Base-by-base conservation (phyloP, 1,140 invertebrate species). In the Drosophila murphyi region DNA sequence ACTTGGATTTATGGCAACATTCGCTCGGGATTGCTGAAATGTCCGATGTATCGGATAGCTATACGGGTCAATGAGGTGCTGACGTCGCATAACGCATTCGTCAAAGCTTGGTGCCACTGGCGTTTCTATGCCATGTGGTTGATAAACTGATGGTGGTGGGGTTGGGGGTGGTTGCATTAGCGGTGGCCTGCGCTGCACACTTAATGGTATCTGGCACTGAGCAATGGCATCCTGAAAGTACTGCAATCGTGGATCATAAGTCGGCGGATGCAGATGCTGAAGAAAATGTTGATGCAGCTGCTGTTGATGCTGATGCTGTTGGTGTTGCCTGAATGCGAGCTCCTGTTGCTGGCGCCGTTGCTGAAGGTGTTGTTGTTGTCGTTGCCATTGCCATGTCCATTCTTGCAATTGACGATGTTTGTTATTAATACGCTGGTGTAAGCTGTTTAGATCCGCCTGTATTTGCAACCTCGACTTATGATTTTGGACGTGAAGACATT, bases 211-310 rank as follows among this genome's bases (percentile, higher is more conserved):
- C 3, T 59, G 67, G 71, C 45, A 75, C n/a, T 63, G 29, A 1
- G 69, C 2, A 50, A 67, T 57, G 10, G 62, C 59, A 50, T 81
- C 73, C n/a, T 48, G 59, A 78, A 69, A 82, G 45, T 63, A 60
- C 12, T 82, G 80, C 51, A 79, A 51, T 3, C 63, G 43, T 32
- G 61, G 60, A 10, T 61, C 70, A 41, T 69, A 51, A 2, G 28
- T n/a, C 28, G 67, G 43, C 0, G 76, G 8, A 5, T 59, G 61
- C 0, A 56, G 48, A 1, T 75, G 71, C 6, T 48, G 61, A 6
- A 68, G 4, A 8, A 70, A 70, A 28, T 61, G 37, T 4, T 50
- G 70, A 5, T 75, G 63, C 5, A 64, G 59, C 2, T 39, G 20
- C 7, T 71, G 59, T 5, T 73, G 73, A 6, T 77, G 76, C 2